Conservation (phyloP, 1,140 invertebrate genomes). For the Augochlora pura region DNA sequence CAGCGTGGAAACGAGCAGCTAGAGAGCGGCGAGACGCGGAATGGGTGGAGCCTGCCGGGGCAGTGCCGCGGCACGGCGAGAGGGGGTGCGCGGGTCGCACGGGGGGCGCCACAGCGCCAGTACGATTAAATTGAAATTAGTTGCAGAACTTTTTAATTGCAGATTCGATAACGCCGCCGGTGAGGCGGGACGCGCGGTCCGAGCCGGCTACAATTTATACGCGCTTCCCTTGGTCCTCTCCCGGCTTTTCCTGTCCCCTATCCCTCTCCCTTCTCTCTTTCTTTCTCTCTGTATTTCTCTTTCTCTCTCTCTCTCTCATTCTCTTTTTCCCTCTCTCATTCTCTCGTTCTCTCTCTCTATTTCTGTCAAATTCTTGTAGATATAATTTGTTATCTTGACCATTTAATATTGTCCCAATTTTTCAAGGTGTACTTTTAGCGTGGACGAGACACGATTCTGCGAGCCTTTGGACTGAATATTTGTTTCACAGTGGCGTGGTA, state of each 20-base stretch:
- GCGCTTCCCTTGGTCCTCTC: conserved; percentile 32
- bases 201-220: conserved; percentile 69
- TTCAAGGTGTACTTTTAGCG: no score
- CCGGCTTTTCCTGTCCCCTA: not conserved
- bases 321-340: no score
- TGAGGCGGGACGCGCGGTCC: conserved; percentile 35
- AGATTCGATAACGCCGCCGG: conserved; percentile 71
- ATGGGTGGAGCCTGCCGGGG: not conserved
- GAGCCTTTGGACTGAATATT: no score
- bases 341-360: no score
- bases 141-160: conserved; percentile 77
- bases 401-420: no score
- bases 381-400: no score
- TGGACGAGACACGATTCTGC: no score
- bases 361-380: no score
- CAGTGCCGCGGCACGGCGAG: conserved; percentile 7
- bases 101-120: conserved; percentile 50
- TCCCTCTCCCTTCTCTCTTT: conserved; percentile 14
- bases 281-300: not conserved
- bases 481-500: no score
- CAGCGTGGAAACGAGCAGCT: not conserved
- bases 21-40: conserved; percentile 6
- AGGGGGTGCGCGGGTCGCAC: conserved; percentile 40
- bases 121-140: conserved; percentile 77
- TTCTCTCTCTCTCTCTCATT: no score